Evolutionary conservation across 2,888 invertebrate species (phyloP).

Genomic region (Tholera decimalis): DNA sequence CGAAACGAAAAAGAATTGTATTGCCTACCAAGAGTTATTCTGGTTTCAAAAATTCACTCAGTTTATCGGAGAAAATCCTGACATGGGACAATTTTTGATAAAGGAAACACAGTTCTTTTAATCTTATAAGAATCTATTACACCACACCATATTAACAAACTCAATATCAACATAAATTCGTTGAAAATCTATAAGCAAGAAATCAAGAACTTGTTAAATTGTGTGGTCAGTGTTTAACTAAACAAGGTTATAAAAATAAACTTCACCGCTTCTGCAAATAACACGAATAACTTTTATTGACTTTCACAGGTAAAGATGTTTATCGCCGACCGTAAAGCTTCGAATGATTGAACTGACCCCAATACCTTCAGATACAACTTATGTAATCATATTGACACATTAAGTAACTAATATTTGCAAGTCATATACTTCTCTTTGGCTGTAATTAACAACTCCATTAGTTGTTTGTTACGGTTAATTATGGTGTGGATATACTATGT

Average conservation of each 20-base stretch:
- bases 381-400: slow-evolving; percentile 33
- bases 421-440: slow-evolving; percentile 8
- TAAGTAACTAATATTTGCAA: slow-evolving; percentile 14
- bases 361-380: slow-evolving; percentile 18
- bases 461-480: not conserved
- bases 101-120: no score
- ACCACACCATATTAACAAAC: no score
- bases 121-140: no score
- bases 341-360: slow-evolving; percentile 28
- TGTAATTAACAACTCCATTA: slow-evolving; percentile 15
- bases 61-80: no score
- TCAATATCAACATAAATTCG: no score
- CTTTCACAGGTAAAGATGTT: slow-evolving; percentile 35
- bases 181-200: no score
- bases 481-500: not conserved
- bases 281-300: slow-evolving; percentile 8
- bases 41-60: no score
- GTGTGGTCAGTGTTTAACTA: not conserved
- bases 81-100: no score
- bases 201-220: not conserved
- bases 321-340: not conserved
- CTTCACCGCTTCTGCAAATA: not conserved
- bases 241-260: not conserved
- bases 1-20: no score
- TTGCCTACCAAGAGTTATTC: no score